Conservation (phyloP, 1,140 invertebrate genomes). For the Tetragnatha versicolor region DNA sequence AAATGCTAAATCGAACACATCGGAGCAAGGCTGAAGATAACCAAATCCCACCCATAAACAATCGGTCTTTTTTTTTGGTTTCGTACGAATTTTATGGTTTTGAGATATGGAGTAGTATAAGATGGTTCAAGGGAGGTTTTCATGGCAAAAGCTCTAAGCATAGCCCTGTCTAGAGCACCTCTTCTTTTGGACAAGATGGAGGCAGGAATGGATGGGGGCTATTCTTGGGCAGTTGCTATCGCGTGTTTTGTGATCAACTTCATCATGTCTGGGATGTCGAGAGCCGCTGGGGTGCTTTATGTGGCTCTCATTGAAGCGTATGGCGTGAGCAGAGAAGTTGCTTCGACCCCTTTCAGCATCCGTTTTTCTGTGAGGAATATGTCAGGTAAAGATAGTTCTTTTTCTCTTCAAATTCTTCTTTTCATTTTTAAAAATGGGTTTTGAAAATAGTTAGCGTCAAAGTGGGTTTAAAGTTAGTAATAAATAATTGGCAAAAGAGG, state of each 20-base stretch:
- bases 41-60: neutral
- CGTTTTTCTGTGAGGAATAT: conserved; percentile 33
- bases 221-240: conserved; percentile 28
- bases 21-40: neutral
- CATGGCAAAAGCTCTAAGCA: no score
- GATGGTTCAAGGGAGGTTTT: no score
- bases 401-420: neutral
- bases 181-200: neutral
- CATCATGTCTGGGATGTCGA: conserved; percentile 35
- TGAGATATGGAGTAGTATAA: no score
- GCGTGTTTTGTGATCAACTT: conserved; percentile 48
- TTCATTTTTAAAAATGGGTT: neutral
- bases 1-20: neutral
- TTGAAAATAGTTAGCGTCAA: neutral
- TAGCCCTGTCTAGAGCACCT: no score
- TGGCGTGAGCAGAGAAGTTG: conserved; percentile 26
- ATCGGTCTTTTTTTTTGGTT: neutral
- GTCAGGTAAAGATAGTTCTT: conserved; percentile 29
- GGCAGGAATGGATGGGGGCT: neutral
- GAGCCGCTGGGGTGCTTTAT: conserved; percentile 39
- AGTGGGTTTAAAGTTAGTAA: neutral
- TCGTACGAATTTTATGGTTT: no score
- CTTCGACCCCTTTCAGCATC: conserved; percentile 32
- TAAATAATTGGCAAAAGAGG: no score
- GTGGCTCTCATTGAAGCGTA: conserved; percentile 35